Evolutionary conservation across 2,113 vertebrate species (phyloP).

Genomic region (Rhagologus leucostigma): DNA sequence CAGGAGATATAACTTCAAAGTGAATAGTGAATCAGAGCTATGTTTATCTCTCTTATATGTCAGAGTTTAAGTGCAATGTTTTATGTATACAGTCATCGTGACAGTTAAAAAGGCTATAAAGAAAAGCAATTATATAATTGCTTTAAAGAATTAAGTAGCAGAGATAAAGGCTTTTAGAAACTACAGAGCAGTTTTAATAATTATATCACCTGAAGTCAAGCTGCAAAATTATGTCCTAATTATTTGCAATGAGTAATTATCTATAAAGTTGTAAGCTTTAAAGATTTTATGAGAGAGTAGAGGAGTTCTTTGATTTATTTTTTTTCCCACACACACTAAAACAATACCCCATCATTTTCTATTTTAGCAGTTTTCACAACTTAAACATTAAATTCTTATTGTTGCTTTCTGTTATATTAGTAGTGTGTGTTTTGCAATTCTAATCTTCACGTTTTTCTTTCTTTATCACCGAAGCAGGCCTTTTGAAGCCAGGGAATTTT

Average conservation of each 20-base stretch:
- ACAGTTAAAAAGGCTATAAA: slow-evolving; percentile 76
- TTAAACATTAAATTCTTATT: slow-evolving; percentile 86
- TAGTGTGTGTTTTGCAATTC: slow-evolving; percentile 98
- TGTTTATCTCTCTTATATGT: slow-evolving; percentile 74
- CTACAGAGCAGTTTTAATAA: slow-evolving; percentile 67
- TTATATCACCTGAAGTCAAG: slow-evolving; percentile 74
- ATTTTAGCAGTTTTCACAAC: slow-evolving; percentile 82
- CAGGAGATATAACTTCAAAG: slow-evolving; percentile 64
- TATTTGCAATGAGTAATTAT: slow-evolving; percentile 75
- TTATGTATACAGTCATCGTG: slow-evolving; percentile 75
- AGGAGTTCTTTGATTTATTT: slow-evolving; percentile 67
- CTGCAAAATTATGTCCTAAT: slow-evolving; percentile 73
- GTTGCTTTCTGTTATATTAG: slow-evolving; percentile 86
- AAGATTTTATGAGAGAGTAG: slow-evolving; percentile 67
- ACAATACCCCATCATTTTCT: slow-evolving; percentile 79
- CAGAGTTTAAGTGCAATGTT: slow-evolving; percentile 77
- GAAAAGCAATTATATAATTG: slow-evolving; percentile 77
- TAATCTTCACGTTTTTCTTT: slow-evolving; percentile 92
- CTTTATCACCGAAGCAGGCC: slow-evolving; percentile 85
- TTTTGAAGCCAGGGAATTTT: slow-evolving; percentile 96
- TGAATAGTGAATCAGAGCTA: slow-evolving; percentile 68
- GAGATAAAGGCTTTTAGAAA: slow-evolving; percentile 69
- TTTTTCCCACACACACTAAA: slow-evolving; percentile 55
- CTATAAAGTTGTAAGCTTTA: slow-evolving; percentile 70
- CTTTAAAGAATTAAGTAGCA: slow-evolving; percentile 71